Evolutionary conservation across 2,113 vertebrate species (phyloP).

Genomic region (Noturus placidus): DNA sequence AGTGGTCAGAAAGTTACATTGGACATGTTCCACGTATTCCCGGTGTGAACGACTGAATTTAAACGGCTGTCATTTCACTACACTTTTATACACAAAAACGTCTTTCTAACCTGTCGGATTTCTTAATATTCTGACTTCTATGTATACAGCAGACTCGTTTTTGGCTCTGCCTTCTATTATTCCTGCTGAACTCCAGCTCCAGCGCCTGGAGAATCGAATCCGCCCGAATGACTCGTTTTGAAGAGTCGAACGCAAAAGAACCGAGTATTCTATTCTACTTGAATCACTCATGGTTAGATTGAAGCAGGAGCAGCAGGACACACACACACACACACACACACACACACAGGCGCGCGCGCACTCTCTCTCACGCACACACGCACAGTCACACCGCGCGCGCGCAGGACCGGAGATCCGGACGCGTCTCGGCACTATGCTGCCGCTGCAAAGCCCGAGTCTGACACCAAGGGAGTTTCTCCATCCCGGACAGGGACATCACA

Average conservation of each 20-base stretch:
- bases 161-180: background rate
- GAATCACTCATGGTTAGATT: background rate
- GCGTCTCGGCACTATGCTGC: constrained; percentile 21
- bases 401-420: constrained; percentile 8
- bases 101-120: background rate
- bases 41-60: too few species aligned
- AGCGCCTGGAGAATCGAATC: background rate
- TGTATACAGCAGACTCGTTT: background rate
- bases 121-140: too few species aligned
- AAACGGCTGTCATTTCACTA: background rate
- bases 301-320: background rate
- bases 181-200: background rate
- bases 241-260: background rate
- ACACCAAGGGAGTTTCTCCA: background rate
- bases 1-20: background rate
- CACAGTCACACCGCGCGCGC: background rate
- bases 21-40: background rate
- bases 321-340: background rate
- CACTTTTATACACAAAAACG: too few species aligned
- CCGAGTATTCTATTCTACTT: constrained; percentile 14
- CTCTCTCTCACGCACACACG: background rate
- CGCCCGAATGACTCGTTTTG: background rate
- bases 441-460: background rate
- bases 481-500: background rate
- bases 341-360: background rate